A percentile compares a stretch with the other conserved stretches of the same genome.
Evolutionary conservation across 1,140 invertebrate species (phyloP).

Genomic region (Anastrepha obliqua): DNA sequence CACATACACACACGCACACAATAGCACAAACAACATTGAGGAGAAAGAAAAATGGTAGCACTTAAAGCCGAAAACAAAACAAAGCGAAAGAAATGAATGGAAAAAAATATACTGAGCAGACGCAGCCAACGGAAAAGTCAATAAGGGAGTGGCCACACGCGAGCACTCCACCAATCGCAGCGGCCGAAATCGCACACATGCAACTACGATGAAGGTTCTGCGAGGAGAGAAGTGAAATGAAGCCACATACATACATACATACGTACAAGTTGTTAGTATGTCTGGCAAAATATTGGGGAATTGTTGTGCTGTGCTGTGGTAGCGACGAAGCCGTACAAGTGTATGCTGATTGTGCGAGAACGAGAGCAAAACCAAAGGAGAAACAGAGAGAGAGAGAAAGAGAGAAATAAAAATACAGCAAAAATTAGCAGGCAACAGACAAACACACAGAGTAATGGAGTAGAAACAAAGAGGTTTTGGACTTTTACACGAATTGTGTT

Average conservation of each 20-base stretch:
- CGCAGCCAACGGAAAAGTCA: constrained; percentile 49
- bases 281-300: constrained; percentile 25
- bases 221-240: constrained; percentile 1
- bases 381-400: background rate
- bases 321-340: background rate
- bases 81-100: constrained; percentile 32
- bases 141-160: constrained; percentile 52
- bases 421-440: constrained; percentile 31
- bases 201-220: background rate
- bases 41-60: constrained; percentile 49
- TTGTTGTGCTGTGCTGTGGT: background rate
- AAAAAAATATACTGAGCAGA: constrained; percentile 44
- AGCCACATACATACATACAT: background rate
- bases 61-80: constrained; percentile 38
- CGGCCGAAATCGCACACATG: constrained; percentile 40
- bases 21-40: background rate
- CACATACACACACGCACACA: background rate
- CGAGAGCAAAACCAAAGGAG: background rate
- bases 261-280: constrained; percentile 3
- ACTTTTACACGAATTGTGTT: background rate
- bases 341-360: background rate
- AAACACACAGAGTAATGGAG: background rate
- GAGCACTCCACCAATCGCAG: constrained; percentile 42
- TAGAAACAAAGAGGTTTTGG: background rate
- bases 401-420: constrained; percentile 18